Conservation (phyloP, 2,888 invertebrate genomes). For the Liposcelis brunnea region DNA sequence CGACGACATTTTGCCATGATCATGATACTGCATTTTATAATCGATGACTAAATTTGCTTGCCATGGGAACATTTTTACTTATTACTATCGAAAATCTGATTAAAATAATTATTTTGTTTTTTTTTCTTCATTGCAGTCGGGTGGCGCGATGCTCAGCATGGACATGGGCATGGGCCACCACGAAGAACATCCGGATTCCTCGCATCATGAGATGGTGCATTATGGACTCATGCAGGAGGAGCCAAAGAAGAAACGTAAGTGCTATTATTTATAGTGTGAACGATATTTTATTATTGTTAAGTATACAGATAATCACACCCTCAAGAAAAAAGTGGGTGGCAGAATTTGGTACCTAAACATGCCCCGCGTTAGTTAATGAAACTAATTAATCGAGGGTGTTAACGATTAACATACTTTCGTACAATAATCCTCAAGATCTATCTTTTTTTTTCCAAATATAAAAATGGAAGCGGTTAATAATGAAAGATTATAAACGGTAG, state of each 20-base stretch:
- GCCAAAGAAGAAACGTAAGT: slow-evolving; percentile 14
- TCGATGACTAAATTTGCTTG: too few species aligned
- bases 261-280: background rate
- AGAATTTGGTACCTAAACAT: background rate
- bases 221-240: slow-evolving; percentile 13
- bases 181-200: slow-evolving; percentile 8
- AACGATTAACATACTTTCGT: too few species aligned
- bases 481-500: too few species aligned
- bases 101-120: background rate
- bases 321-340: background rate
- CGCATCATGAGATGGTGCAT: slow-evolving; percentile 7
- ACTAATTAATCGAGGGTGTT: too few species aligned
- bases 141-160: slow-evolving; percentile 7
- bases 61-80: too few species aligned
- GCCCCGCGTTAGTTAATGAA: background rate
- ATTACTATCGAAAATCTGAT: too few species aligned
- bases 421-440: too few species aligned
- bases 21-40: too few species aligned
- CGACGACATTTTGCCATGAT: too few species aligned
- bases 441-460: too few species aligned
- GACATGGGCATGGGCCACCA: slow-evolving; percentile 9
- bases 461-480: too few species aligned
- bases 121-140: background rate
- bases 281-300: background rate
- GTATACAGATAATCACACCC: background rate